Evolutionary conservation across 2,888 invertebrate species (phyloP).

Genomic region (Ophion costatus): DNA sequence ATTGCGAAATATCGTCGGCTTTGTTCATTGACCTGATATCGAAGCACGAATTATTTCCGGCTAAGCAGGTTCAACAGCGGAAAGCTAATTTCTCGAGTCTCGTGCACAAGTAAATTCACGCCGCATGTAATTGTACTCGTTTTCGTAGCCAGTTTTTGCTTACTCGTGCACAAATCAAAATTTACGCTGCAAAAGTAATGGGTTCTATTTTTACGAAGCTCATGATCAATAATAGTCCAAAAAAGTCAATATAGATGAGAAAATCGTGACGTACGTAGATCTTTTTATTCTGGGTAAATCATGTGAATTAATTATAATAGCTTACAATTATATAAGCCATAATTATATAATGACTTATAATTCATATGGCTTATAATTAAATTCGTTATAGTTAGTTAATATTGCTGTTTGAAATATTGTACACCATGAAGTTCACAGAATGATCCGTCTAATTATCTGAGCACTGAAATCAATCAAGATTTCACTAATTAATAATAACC

Average conservation of each 20-base stretch:
- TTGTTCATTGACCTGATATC: slow-evolving; percentile 41
- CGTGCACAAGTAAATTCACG: neutral
- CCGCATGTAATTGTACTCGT: neutral
- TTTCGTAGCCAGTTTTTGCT: slow-evolving; percentile 9
- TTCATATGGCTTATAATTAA: too few species aligned
- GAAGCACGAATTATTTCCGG: neutral
- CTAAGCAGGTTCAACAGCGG: slow-evolving; percentile 33
- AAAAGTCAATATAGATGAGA: neutral
- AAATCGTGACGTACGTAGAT: neutral
- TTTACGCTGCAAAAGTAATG: neutral
- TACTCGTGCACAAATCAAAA: neutral
- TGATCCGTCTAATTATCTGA: too few species aligned
- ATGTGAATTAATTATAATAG: neutral
- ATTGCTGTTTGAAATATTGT: neutral
- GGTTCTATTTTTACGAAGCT: too few species aligned
- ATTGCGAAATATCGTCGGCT: neutral
- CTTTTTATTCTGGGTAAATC: neutral
- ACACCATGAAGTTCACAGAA: neutral
- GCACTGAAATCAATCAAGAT: too few species aligned
- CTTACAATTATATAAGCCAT: too few species aligned
- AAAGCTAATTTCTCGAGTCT: slow-evolving; percentile 40
- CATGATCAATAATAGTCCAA: too few species aligned
- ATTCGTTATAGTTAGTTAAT: neutral
- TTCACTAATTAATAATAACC: too few species aligned
- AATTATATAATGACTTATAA: too few species aligned